phyloP scores from a whole-genome alignment of 2,797 vertebrate genomes.

The Cheirogaleus major region DNA sequence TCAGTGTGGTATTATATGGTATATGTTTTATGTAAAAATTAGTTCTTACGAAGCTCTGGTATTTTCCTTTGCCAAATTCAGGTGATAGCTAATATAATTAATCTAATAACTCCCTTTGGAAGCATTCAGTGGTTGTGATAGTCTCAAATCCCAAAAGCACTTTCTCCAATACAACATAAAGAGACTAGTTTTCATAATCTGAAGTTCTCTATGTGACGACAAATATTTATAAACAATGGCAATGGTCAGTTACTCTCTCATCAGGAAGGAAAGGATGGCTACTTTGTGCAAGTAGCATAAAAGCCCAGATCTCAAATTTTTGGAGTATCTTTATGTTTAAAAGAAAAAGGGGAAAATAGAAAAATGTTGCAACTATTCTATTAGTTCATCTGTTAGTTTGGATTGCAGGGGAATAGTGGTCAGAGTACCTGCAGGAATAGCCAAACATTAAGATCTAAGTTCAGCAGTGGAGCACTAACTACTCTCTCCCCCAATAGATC shows the following conservation, averaged over 20 bases:
- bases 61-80: neutral
- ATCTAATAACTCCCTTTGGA: conserved; percentile 55
- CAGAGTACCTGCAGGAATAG: neutral
- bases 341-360: neutral
- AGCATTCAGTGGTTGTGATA: neutral
- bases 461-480: neutral
- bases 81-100: neutral
- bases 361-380: neutral
- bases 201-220: neutral
- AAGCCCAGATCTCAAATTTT: neutral
- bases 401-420: neutral
- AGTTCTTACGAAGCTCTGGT: neutral
- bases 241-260: neutral
- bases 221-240: neutral
- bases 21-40: neutral
- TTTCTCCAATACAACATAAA: neutral
- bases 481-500: neutral
- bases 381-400: neutral
- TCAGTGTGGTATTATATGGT: neutral
- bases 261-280: neutral
- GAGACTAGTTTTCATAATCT: neutral
- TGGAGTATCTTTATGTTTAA: neutral
- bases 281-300: neutral
- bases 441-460: neutral
- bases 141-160: conserved; percentile 17